These are phyloP conservation scores for Chrysomallon squamiferum DNA, from an alignment of 1,140 invertebrate genomes.

Conservation along the genomic window DNA sequence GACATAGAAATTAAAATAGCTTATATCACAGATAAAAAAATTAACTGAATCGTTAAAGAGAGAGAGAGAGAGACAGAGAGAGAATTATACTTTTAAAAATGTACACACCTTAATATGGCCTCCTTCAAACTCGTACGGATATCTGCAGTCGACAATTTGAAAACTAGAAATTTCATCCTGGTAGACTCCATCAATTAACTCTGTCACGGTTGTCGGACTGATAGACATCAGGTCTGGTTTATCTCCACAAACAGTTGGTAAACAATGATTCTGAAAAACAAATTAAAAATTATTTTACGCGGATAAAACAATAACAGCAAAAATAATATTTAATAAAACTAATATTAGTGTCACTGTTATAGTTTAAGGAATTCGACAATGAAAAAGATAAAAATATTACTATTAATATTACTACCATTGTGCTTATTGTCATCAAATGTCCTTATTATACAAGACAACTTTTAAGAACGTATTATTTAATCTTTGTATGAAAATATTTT, in stretches of 20 bases:
- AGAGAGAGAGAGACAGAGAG: too few species aligned
- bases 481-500: not conserved
- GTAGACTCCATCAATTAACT: constrained; percentile 45
- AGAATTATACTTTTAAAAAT: too few species aligned
- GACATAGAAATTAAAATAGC: too few species aligned
- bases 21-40: too few species aligned
- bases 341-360: too few species aligned
- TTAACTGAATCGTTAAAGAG: too few species aligned
- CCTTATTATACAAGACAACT: not conserved
- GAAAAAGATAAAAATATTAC: too few species aligned
- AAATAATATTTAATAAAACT: too few species aligned
- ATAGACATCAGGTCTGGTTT: constrained; percentile 90
- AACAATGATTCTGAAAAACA: constrained; percentile 72
- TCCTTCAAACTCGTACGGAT: constrained; percentile 95
- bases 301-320: too few species aligned
- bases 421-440: not conserved
- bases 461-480: not conserved
- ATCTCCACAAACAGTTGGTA: constrained; percentile 79
- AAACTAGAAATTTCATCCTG: constrained; percentile 49
- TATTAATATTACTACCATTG: not conserved
- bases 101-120: constrained; percentile 80
- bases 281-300: not conserved
- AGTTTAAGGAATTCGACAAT: too few species aligned
- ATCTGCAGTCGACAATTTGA: constrained; percentile 72
- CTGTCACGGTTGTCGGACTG: constrained; percentile 73